These are phyloP conservation scores for Eulemur coronatus DNA, from an alignment of 2,797 vertebrate species.

Conservation along the genomic window DNA sequence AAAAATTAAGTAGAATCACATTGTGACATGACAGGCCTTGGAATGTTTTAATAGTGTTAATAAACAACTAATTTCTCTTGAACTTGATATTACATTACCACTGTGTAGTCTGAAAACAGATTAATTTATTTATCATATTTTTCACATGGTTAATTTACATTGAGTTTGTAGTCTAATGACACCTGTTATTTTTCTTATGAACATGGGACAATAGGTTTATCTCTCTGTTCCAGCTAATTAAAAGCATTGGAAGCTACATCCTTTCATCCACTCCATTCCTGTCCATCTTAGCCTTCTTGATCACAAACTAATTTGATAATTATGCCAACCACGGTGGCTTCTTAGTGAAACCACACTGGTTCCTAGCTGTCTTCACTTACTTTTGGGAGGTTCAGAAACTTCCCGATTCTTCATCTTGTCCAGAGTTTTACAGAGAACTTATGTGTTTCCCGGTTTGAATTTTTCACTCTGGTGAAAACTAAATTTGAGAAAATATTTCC, in stretches of 20 bases:
- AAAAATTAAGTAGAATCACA: conserved; percentile 29
- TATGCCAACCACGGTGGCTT: neutral
- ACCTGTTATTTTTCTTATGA: neutral
- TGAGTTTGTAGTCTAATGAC: neutral
- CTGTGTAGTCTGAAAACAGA: neutral
- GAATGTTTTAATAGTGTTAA: neutral
- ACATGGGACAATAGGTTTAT: neutral
- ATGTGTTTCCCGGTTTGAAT: neutral
- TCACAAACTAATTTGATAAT: neutral
- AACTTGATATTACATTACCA: neutral
- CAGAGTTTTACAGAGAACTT: neutral
- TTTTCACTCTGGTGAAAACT: neutral
- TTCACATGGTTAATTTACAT: neutral
- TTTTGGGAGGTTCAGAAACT: neutral
- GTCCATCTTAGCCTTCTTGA: neutral
- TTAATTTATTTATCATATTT: neutral
- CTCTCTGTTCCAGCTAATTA: neutral
- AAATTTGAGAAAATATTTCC: neutral
- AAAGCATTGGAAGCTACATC: neutral
- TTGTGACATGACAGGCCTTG: neutral
- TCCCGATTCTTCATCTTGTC: neutral
- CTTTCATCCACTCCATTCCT: neutral
- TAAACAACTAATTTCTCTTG: neutral
- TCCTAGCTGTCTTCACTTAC: neutral
- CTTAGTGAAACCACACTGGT: neutral